Percentiles rank a stretch among this genome's conserved stretches.
Evolutionary conservation across 2,113 vertebrate genomes (phyloP).

Genomic region (Xenopus borealis): DNA sequence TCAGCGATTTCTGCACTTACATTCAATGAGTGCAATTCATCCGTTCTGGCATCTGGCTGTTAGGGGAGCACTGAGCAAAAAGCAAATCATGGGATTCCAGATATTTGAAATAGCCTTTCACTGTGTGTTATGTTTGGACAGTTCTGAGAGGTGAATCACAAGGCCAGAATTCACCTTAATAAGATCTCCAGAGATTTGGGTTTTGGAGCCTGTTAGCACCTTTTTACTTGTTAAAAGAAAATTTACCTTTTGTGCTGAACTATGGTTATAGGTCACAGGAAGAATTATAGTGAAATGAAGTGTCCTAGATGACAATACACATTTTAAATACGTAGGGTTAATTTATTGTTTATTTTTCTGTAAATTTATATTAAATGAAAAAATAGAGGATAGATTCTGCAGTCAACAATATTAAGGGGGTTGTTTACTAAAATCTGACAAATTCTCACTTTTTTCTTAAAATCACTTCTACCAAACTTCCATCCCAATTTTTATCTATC

Average conservation of each 20-base stretch:
- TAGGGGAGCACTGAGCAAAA: slow-evolving; percentile 28
- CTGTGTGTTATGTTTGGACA: neutral
- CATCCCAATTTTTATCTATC: too few relatives aligned
- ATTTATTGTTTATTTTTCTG: too few relatives aligned
- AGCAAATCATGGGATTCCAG: slow-evolving; percentile 29
- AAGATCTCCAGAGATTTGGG: slow-evolving; percentile 25
- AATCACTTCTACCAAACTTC: too few relatives aligned
- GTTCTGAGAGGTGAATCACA: neutral
- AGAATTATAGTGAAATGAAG: too few relatives aligned
- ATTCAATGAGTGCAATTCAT: slow-evolving; percentile 34
- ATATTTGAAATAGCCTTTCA: slow-evolving; percentile 13
- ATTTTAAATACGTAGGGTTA: too few relatives aligned
- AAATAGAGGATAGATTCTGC: too few relatives aligned
- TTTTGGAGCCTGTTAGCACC: slow-evolving; percentile 8
- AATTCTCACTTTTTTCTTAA: too few relatives aligned
- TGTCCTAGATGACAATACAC: too few relatives aligned
- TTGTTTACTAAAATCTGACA: too few relatives aligned
- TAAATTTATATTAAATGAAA: too few relatives aligned
- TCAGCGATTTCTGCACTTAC: slow-evolving; percentile 35
- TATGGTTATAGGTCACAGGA: too few relatives aligned
- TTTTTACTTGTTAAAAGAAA: slow-evolving; percentile 7
- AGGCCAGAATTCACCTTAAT: slow-evolving; percentile 26
- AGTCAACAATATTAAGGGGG: too few relatives aligned
- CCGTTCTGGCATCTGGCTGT: slow-evolving; percentile 37
- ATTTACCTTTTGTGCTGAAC: neutral